phyloP scores from a whole-genome alignment of 2,888 invertebrate genomes.

The Scaptomyza cyrtandrae region DNA sequence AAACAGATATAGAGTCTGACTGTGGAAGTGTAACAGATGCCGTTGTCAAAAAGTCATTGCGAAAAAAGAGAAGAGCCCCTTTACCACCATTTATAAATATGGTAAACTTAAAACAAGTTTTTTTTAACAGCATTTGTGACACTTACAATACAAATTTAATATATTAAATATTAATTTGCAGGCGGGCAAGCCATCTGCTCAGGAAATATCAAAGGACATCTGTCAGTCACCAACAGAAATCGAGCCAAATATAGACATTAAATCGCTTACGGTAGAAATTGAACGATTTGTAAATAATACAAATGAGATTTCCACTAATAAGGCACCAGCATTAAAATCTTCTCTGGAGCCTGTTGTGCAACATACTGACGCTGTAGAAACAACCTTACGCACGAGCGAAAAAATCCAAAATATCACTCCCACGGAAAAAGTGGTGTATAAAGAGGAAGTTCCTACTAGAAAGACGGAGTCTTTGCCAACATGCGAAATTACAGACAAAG shows the following conservation, averaged over 20 bases:
- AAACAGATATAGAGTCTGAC: constrained; percentile 83
- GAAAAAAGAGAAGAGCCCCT: constrained; percentile 88
- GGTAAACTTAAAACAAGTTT: constrained; percentile 13
- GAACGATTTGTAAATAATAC: constrained; percentile 61
- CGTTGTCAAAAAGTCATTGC: constrained; percentile 83
- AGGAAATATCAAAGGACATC: constrained; percentile 5
- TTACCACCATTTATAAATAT: constrained; percentile 85
- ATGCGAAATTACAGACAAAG: neutral
- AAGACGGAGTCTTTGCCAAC: constrained; percentile 6
- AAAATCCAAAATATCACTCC: neutral
- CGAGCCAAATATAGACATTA: constrained; percentile 50
- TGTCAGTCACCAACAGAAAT: neutral
- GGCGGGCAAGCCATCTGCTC: constrained; percentile 2
- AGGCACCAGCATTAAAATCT: neutral
- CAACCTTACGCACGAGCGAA: neutral
- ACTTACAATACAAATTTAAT: neutral
- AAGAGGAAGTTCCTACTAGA: neutral
- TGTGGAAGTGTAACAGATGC: constrained; percentile 32
- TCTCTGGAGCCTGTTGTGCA: neutral
- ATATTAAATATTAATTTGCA: constrained; percentile 11
- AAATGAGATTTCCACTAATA: constrained; percentile 16
- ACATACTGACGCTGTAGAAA: neutral
- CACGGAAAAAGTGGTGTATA: neutral
- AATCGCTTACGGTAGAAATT: constrained; percentile 65
- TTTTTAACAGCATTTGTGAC: neutral